Percentiles rank a stretch among this genome's conserved stretches.
Conservation (phyloP, 2,888 invertebrate species). For the Euplagia quadripunctaria region DNA sequence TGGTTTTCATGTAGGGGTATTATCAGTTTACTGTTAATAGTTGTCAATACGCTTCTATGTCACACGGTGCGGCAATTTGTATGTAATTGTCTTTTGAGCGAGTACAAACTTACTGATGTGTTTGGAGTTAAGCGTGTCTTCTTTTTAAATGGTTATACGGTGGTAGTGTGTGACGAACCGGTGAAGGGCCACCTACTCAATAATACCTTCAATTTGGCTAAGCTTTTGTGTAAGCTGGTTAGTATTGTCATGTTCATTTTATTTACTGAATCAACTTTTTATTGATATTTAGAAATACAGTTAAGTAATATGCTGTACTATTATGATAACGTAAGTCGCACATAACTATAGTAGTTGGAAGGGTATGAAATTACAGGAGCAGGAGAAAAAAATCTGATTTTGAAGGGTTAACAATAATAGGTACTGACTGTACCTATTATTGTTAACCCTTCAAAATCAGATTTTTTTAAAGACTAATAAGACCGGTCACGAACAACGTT, state of each 20-base stretch:
- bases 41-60: slow-evolving; percentile 34
- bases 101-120: slow-evolving; percentile 21
- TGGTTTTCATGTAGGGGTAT: slow-evolving; percentile 45
- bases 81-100: slow-evolving; percentile 34
- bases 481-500: too few species aligned
- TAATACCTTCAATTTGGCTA: neutral
- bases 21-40: slow-evolving; percentile 40
- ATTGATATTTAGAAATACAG: too few species aligned
- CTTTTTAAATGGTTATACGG: slow-evolving; percentile 16
- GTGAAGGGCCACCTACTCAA: slow-evolving; percentile 7
- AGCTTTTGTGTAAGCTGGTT: neutral
- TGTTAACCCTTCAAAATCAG: too few species aligned
- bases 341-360: too few species aligned
- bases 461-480: too few species aligned
- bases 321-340: too few species aligned
- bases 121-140: slow-evolving; percentile 21
- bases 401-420: too few species aligned
- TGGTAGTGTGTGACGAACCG: neutral
- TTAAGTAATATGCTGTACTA: too few species aligned
- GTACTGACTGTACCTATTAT: too few species aligned
- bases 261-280: neutral
- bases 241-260: neutral
- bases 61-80: slow-evolving; percentile 45
- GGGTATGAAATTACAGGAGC: too few species aligned
- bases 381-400: too few species aligned